Evolutionary conservation across 1,140 invertebrate genomes (phyloP), one percentile per base, ranked within the genome.

Genomic region (Heterodera carotae): DNA sequence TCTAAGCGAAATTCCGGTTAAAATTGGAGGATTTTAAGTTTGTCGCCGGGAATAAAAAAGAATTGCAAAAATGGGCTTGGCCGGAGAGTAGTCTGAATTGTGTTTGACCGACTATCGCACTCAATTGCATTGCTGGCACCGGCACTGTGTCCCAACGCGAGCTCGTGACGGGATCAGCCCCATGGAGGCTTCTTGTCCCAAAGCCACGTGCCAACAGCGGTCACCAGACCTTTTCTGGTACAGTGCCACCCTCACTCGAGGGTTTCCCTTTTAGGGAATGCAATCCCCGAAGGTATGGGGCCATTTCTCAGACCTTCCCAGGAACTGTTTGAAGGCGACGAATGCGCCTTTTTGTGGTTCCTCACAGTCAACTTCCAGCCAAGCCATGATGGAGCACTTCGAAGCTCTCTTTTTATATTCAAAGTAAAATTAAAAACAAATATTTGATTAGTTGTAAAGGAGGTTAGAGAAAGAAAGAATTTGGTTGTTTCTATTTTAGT

Each of bases 291-390:
- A 22, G 56, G 36, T 33, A 62, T n/a, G n/a, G 69, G 75, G 75
- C 75, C 75, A 22, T 76, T 56, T 76, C 75, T 76, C 75, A 76
- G 75, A 76, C 75, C 75, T 76, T 76, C 75, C 75, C 75, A 76
- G 75, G 75, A 76, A 76, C 48, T 36, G 12, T 22, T 27, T 18
- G 33, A 4, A 76, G 36, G 75, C 72, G 33, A 74, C 48, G 25
- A 34, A 43, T 12, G 62, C 29, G 12, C 62, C 29, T 56, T 56
- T 56, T 66, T 25, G 62, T 66, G 62, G 62, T 66, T 66, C 62
- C 62, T 66, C 62, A 18, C 62, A 66, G 62, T 66, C 62, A 29
- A 7, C 62, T 66, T 66, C 62, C 62, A 66, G 62, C 62, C 62
- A 66, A 66, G 62, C 62, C 62, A 66, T 15, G 29, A 1, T 2